Evolutionary conservation across 2,888 invertebrate genomes (phyloP), one percentile per base, ranked within the genome.

Genomic region (Cerastoderma edule): DNA sequence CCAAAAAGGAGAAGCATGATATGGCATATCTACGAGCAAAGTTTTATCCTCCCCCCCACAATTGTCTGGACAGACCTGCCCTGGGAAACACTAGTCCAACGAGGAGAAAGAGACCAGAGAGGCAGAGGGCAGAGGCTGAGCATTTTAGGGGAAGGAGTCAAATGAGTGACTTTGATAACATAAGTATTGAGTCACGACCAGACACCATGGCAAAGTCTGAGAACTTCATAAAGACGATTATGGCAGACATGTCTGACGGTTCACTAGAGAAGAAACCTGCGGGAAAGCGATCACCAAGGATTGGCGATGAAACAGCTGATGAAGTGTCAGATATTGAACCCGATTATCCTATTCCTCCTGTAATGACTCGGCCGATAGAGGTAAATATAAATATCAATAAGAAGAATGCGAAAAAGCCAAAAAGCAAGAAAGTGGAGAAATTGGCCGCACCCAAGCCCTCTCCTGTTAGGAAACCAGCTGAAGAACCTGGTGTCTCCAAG

Each of bases 261-360:
- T 48, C 70, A 35, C 70, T 69, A 24, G 60, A 57, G 27, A 75
- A 65, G 32, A 56, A 54, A 6, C 68, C 67, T 24, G 19, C 60
- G 50, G 70, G 69, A 16, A 67, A 46, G n/a, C 69, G 33, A 39
- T 54, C 78, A 46, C 81, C 78, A 19, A 66, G 56, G 16, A 19
- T 35, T 48, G 72, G 76, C 22, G 19, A 35, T 33, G 80, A 83
- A 50, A 83, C 84, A 22, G 83, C 78, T 22, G 83, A 83, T 75
- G 85, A 84, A 24, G 83, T 82, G 16, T 83, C 83, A 19, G 84
- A 86, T 67, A 71, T 83, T 27, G 83, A 85, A 46, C 73, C 78
- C 19, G 83, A 83, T 53, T 60, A 71, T 6, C 78, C 78, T 13
- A 60, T 60, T 19, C 16, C 24, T 60, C 39, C 35, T 5, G 60